These are phyloP conservation scores for Microtus richardsoni DNA, from an alignment of 2,113 vertebrate species.

Conservation along the genomic window DNA sequence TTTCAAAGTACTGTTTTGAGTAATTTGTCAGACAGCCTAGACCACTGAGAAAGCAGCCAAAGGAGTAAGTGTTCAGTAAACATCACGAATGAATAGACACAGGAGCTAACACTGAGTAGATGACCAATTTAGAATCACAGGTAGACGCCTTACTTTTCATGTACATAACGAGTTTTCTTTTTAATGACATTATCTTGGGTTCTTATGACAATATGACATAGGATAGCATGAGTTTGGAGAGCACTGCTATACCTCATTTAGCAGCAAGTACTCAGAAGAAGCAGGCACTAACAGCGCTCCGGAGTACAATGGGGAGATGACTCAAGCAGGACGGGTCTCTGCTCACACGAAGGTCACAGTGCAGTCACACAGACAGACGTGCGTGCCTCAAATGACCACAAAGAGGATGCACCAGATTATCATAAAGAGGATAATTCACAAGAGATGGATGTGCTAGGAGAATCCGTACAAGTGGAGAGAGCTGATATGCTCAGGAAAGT, in stretches of 20 bases:
- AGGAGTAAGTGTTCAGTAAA: neutral
- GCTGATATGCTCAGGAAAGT: neutral
- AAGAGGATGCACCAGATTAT: neutral
- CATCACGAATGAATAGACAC: neutral
- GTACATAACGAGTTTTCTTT: neutral
- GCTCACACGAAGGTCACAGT: neutral
- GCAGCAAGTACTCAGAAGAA: neutral
- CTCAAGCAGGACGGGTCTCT: neutral
- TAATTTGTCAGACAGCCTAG: neutral
- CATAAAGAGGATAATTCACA: neutral
- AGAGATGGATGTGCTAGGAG: neutral
- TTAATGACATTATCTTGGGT: conserved; percentile 47
- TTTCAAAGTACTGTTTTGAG: neutral
- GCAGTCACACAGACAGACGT: neutral
- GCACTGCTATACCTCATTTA: neutral
- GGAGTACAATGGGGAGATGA: neutral
- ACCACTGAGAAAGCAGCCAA: neutral
- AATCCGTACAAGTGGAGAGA: neutral
- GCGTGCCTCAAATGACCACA: conserved; percentile 4
- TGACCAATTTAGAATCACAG: neutral
- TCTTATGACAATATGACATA: neutral
- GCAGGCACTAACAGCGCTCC: neutral
- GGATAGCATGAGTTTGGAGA: neutral
- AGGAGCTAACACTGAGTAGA: neutral
- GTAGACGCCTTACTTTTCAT: neutral